phyloP scores from a whole-genome alignment of 2,888 invertebrate species.

The Tridacna gigas region DNA sequence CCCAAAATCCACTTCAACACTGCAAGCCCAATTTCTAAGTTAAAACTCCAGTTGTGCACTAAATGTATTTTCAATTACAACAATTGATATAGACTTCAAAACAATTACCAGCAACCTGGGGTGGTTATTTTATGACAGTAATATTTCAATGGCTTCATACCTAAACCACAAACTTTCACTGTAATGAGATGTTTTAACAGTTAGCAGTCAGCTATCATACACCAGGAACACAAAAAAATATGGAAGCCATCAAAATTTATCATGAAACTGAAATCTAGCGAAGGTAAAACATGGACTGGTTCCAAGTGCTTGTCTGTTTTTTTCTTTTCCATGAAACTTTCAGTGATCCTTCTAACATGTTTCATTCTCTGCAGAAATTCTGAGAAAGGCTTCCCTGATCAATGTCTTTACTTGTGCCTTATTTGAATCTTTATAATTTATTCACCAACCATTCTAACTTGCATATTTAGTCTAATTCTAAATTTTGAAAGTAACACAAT shows the following conservation, averaged over 20 bases:
- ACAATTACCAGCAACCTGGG: neutral
- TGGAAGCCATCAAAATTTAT: neutral
- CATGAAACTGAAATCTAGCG: neutral
- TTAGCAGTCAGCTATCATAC: neutral
- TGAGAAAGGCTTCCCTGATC: too few relatives aligned
- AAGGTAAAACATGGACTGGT: neutral
- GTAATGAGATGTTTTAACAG: neutral
- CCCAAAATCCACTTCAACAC: neutral
- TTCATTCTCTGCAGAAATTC: too few relatives aligned
- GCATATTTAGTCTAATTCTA: too few relatives aligned
- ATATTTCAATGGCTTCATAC: neutral
- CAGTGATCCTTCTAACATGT: too few relatives aligned
- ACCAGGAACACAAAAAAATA: neutral
- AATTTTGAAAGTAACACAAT: too few relatives aligned
- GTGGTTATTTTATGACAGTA: slow-evolving; percentile 10
- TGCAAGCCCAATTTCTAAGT: neutral
- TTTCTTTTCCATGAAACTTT: too few relatives aligned
- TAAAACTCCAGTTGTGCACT: slow-evolving; percentile 10
- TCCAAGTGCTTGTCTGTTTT: neutral
- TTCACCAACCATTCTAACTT: too few relatives aligned
- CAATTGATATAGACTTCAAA: slow-evolving; percentile 9
- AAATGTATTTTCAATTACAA: neutral
- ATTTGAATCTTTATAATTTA: too few relatives aligned
- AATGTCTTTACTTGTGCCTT: too few relatives aligned
- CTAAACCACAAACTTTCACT: neutral